Base-by-base conservation (phyloP, 2,113 vertebrate genomes). In the Ancistrus triradiatus region DNA sequence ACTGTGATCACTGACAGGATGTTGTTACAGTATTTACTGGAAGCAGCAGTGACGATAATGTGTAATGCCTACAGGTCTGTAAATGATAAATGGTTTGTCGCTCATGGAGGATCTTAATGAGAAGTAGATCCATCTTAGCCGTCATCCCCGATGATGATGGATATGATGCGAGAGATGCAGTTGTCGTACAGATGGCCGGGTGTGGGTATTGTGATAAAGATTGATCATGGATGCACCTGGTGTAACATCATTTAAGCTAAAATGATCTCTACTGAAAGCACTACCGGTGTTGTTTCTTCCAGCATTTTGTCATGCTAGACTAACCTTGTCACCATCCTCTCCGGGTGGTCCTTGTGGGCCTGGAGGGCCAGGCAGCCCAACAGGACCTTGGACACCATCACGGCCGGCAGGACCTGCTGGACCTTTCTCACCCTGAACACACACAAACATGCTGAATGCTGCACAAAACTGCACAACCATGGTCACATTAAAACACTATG, bases 261-360 rank as follows among this genome's bases (percentile, higher is more conserved):
- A 25, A 31, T 1, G 11, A 24, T 38, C 19, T 4, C 5, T 42
- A 27, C 19, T 18, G 18, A 59, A 28, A 44, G 13, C 17, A 4
- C 3, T 3, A 43, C 14, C 3, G 8, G 22, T 7, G 1, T 14
- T 1, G n/a, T 19, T 8, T 42, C 13, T 42, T 42, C 6, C n/a
- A n/a, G 38, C 38, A 1, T n/a, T 46, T 31, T 18, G 18, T 19
- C 4, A 46, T 13, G 7, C 28, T 11, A 11, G 4, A 22, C 80
- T 68, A 18, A 95, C 96, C 92, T 98, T 98, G 84, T 98, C 95
- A 59, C 96, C 96, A 1, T 98, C 96, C 80, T 98, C 96, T 81
- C 96, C 96, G 0, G 96, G 95, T 69, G 93, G 94, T 15, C 96
- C 96, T 21, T 94, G 93, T 4, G 96, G 92, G 46, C 96, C 96